A percentile compares a stretch with the other conserved stretches of the same genome.
phyloP scores from a whole-genome alignment of 2,888 invertebrate genomes.

The Sinotaia quadrata region DNA sequence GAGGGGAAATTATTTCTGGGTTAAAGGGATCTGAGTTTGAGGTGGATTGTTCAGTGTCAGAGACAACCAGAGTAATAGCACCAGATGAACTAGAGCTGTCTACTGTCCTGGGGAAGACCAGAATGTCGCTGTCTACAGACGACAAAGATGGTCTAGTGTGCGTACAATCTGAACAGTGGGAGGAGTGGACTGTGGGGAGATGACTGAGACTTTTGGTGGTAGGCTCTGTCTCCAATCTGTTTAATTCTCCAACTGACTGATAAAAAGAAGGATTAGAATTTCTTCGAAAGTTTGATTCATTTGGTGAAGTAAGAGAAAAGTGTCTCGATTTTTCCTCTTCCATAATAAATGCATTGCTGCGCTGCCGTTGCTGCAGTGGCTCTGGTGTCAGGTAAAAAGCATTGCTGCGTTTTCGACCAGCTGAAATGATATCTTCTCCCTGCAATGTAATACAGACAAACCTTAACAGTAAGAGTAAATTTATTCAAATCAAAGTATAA shows the following conservation, averaged over 20 bases:
- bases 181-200: neutral
- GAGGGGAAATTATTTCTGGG: neutral
- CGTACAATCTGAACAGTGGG: neutral
- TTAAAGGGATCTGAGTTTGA: neutral
- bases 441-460: too few species aligned
- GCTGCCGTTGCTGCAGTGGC: neutral
- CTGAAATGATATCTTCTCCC: too few species aligned
- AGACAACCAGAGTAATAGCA: conserved; percentile 42
- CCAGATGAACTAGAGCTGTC: conserved; percentile 80
- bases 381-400: neutral
- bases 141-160: conserved; percentile 21
- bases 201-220: neutral
- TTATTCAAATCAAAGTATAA: too few species aligned
- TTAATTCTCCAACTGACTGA: neutral
- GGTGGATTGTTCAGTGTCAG: neutral
- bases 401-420: conserved; percentile 11
- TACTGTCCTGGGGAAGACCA: conserved; percentile 81
- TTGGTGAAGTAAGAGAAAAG: neutral
- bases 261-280: too few species aligned
- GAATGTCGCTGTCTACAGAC: conserved; percentile 77
- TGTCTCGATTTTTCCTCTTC: conserved; percentile 2
- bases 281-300: too few species aligned
- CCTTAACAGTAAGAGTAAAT: too few species aligned
- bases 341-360: conserved; percentile 1
- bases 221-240: neutral